Evolutionary conservation across 2,888 invertebrate genomes (phyloP), one percentile per base, ranked within the genome.

Genomic region (Drosophila incognita): DNA sequence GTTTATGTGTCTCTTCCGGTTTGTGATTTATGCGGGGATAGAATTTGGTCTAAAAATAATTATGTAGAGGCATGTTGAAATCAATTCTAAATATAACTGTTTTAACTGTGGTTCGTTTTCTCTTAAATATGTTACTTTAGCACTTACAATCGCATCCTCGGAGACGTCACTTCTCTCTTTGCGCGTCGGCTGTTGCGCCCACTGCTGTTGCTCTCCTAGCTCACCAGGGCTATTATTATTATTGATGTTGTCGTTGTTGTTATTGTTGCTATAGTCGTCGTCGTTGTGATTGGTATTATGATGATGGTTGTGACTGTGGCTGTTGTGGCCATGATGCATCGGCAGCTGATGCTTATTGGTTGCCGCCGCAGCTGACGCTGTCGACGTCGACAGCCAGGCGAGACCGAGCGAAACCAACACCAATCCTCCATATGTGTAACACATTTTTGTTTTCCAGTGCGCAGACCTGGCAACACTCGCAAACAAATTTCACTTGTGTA

Each of bases 81-180:
- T 18, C 35, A 5, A 8, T 38, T 18, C 18, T 8, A 38, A 35
- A 35, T 35, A 35, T 35, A 35, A 38, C 38, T 21, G 21, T n/a
- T n/a, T 36, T 18, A 33, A 52, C 36, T 36, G 36, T 36, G 4
- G 18, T 40, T 40, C 4, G 4, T 40, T 51, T 18, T 2, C n/a
- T 18, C 36, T 48, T 21, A 3, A 0, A 15, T 0, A 11, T 4
- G 24, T 27, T 21, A 29, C 2, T 13, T 8, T 8, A 7, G 13
- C 21, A 73, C 84, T 85, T 61, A 85, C 85, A 78, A 83, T 62
- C 40, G 40, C 18, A 65, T 83, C 89, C 56, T 83, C 89, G 18
- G 89, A 86, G 59, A 86, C 31, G 4, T 60, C 60, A 10, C 15
- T 59, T 49, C 70, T 72, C 29, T 52, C 36, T 42, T 54, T 87